Conservation (phyloP, 2,113 vertebrate genomes). For the Hippocampus barbouri region DNA sequence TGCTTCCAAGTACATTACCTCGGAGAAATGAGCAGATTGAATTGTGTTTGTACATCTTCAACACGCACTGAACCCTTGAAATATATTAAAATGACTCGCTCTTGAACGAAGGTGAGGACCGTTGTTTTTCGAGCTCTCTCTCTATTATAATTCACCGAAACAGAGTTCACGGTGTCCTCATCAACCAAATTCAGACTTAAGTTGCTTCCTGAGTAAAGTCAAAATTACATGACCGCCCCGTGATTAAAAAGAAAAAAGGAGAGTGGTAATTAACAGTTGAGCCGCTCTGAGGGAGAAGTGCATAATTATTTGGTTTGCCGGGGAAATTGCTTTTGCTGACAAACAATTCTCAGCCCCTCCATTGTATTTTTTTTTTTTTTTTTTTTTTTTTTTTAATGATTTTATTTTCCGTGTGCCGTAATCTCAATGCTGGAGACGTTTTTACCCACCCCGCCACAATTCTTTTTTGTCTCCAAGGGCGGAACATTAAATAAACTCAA, state of each 20-base stretch:
- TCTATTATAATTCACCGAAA: not conserved
- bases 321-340: constrained; percentile 27
- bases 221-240: constrained; percentile 30
- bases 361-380: not conserved
- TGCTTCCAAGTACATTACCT: not conserved
- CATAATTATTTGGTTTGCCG: constrained; percentile 32
- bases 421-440: constrained; percentile 8
- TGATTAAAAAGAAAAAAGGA: constrained; percentile 16
- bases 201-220: constrained; percentile 29
- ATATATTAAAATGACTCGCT: not conserved
- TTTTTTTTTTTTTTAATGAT: not conserved
- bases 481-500: constrained; percentile 8
- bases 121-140: constrained; percentile 5
- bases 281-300: constrained; percentile 27
- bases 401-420: not conserved
- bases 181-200: constrained; percentile 12
- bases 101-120: not conserved
- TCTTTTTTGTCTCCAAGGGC: constrained; percentile 1
- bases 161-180: constrained; percentile 9
- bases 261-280: constrained; percentile 34
- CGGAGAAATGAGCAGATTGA: not conserved
- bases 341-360: constrained; percentile 20
- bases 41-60: not conserved
- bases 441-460: constrained; percentile 3
- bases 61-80: not conserved